Evolutionary conservation across 2,113 vertebrate genomes (phyloP).

Genomic region (Orcinus orca): DNA sequence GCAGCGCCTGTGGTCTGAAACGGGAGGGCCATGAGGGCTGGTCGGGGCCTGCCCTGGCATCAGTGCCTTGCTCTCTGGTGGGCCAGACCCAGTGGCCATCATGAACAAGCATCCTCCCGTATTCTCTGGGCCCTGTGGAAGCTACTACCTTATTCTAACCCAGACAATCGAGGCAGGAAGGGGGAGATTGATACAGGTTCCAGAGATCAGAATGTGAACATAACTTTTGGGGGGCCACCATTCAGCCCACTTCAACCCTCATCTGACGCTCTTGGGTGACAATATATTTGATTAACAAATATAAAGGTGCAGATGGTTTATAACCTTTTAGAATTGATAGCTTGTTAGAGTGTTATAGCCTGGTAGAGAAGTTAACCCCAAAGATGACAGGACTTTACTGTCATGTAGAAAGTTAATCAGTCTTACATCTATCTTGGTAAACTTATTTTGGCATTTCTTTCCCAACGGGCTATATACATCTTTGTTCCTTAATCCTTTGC

Average conservation of each 20-base stretch:
- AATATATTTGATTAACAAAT: constrained; percentile 24
- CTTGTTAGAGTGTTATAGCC: background rate
- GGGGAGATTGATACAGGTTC: background rate
- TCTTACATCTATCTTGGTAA: background rate
- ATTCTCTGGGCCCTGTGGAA: background rate
- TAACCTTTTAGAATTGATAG: background rate
- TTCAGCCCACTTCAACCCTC: background rate
- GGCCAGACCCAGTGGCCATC: background rate
- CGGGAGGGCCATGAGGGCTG: background rate
- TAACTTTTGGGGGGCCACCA: background rate
- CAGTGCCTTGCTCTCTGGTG: background rate
- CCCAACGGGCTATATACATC: background rate
- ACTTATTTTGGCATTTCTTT: background rate
- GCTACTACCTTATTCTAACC: background rate
- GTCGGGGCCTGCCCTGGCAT: background rate
- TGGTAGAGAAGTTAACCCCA: background rate
- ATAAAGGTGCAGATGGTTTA: background rate
- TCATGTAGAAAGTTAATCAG: background rate
- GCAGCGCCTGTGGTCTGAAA: background rate
- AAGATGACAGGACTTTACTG: background rate
- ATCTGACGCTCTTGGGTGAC: background rate
- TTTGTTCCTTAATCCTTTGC: background rate
- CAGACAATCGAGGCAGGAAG: background rate
- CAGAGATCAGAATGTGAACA: background rate
- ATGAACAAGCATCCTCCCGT: background rate